Evolutionary conservation across 2,797 vertebrate genomes (phyloP), one percentile per base, ranked within the genome.

Genomic region (Enteromius mattozi): DNA sequence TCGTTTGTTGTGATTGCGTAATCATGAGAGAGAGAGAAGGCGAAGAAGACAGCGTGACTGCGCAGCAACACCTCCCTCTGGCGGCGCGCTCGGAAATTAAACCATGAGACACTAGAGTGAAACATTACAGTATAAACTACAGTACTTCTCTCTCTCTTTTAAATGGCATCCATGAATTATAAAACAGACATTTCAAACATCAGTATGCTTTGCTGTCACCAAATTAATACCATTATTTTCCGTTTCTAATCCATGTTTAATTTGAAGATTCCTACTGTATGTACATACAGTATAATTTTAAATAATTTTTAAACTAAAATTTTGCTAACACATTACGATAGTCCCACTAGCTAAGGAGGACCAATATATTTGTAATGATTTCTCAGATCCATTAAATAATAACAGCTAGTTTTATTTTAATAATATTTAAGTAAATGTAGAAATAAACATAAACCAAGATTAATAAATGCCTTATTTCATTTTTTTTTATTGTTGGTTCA

Each of bases 1-100:
- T 61, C 9, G 75, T 80, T 85, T 88, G 83, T 87, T 87, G 75
- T 85, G 80, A 80, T 61, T 21, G 49, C 75, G 70, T 77, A 17
- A 85, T 56, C 17, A 63, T 8, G 16, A 21, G 33, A 27, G 33
- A 24, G 17, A 78, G 4, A 45, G 33, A 45, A 27, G 27, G n/a
- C 1, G 79, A 86, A 77, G 82, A 82, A 80, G 56, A 66, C 9
- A 65, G 8, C 42, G 9, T 4, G 24, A 14, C 2, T 47, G 45
- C 5, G 4, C 0, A 59, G 27, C 13, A 70, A 74, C 63, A 42
- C 13, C 63, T 0, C 85, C 80, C 70, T n/a, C 87, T 86, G 42
- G 51, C 49, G 87, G 54, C 13, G 37, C 7, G 45, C 6, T n/a
- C 17, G 6, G 54, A 27, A 35, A 49, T 63, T 2, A n/a, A 35